Base-by-base conservation (phyloP, 2,888 invertebrate species). In the Dicranocentrus wangi region DNA sequence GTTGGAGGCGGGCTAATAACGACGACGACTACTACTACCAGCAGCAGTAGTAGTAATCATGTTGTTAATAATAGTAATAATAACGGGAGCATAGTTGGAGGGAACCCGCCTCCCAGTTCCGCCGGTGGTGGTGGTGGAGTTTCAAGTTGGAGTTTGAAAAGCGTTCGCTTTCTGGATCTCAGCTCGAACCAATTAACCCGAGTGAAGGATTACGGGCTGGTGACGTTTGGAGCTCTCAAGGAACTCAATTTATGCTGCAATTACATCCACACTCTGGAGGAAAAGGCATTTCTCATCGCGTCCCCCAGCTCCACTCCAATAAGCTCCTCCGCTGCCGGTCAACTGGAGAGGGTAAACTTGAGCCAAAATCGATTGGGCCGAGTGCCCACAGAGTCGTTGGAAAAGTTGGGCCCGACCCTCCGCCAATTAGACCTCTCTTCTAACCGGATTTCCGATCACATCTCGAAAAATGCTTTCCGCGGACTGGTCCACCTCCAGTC, bases 211-310 rank as follows among this genome's bases (percentile, higher is more conserved):
- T 77, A 82, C 51, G 73, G 83, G 28, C 70, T 85, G 39, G 70
- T 68, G 51, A 71, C 82, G 51, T 82, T 85, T 79, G 63, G 63
- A 42, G 76, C 81, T 61, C 80, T 85, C 7, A 75, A 68, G 39
- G 82, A 82, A 43, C 80, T 85, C 58, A 85, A 85, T 82, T 80
- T 85, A 61, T 84, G 83, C 77, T 83, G 83, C 72, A 85, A 85
- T 78, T 85, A 84, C 76, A 84, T 85, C 65, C 85, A 85, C 61
- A 85, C 85, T 17, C 43, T 85, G 39, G 85, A 85, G 80, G 83
- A 83, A 25, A 76, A 78, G 58, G 84, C 85, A 53, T 84, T 85
- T 39, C 23, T 71, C 51, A 73, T 69, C 21, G 61, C 77, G 8
- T 43, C 69, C 28, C 25, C 39, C 10, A 8, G 19, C 2, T 15